phyloP scores from a whole-genome alignment of 1,140 invertebrate genomes.

The Pissodes strobi region DNA sequence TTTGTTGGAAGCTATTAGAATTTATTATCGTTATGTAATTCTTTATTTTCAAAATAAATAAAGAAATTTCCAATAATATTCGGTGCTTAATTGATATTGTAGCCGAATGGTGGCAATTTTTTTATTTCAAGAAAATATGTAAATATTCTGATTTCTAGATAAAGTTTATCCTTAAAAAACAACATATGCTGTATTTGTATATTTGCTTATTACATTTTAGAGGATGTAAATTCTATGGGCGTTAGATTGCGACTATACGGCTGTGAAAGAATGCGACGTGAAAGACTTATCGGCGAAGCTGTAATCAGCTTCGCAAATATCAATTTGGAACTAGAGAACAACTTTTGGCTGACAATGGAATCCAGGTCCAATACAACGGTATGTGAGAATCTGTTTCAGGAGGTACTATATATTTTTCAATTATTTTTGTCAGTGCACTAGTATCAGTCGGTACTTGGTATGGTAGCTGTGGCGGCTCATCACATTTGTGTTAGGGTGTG shows the following conservation, averaged over 20 bases:
- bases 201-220: no score
- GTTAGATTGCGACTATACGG: conserved; percentile 89
- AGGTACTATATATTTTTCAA: conserved; percentile 20
- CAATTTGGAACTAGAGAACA: conserved; percentile 86
- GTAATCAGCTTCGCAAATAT: conserved; percentile 85
- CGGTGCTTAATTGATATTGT: no score
- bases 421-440: conserved; percentile 1
- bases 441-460: no score
- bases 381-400: conserved; percentile 52
- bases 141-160: no score
- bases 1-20: no score
- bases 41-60: no score
- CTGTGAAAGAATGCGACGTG: conserved; percentile 85
- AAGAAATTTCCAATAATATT: no score
- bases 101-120: no score
- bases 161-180: no score
- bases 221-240: conserved; percentile 90
- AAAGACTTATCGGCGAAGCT: conserved; percentile 88
- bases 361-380: conserved; percentile 81
- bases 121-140: no score
- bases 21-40: no score
- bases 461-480: not conserved
- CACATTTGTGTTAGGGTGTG: not conserved
- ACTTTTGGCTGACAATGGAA: conserved; percentile 84
- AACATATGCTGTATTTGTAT: no score